Conservation (phyloP, 2,113 vertebrate genomes). For the Chaetorhynchus papuensis region DNA sequence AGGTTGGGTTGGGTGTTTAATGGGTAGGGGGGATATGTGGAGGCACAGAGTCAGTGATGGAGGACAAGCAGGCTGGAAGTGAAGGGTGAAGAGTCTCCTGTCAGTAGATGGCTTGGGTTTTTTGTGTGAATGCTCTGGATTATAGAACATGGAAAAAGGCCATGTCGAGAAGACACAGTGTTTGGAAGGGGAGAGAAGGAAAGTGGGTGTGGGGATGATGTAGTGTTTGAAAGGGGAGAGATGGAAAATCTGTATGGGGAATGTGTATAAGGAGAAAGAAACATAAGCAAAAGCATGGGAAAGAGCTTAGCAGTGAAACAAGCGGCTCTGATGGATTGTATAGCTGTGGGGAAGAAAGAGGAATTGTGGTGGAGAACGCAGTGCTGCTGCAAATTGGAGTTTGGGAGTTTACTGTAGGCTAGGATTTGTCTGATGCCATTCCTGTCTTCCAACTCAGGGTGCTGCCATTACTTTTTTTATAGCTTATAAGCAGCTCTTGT, state of each 20-base stretch:
- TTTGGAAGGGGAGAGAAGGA: not conserved
- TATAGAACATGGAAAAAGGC: not conserved
- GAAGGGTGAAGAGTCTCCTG: not conserved
- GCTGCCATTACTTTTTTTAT: not conserved
- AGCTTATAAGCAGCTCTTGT: not conserved
- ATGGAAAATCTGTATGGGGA: not conserved
- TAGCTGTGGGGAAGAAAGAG: not conserved
- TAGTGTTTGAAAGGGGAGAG: not conserved
- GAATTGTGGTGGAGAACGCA: not conserved
- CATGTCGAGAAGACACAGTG: accelerated
- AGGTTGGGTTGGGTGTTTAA: not conserved
- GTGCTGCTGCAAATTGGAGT: not conserved
- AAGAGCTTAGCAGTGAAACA: not conserved
- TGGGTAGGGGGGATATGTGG: not conserved
- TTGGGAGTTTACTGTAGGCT: not conserved
- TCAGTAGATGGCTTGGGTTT: not conserved
- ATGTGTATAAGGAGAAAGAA: not conserved
- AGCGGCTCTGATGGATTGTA: not conserved
- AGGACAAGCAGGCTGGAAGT: not conserved
- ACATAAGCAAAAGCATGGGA: not conserved
- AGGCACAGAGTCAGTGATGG: not conserved
- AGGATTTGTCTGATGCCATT: not conserved
- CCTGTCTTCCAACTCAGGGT: not conserved
- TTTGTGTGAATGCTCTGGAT: not conserved
- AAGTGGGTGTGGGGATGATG: accelerated